A percentile compares a stretch with the other conserved stretches of the same genome.
Evolutionary conservation across 2,797 vertebrate genomes (phyloP).

Genomic region (Myripristis jacobus): DNA sequence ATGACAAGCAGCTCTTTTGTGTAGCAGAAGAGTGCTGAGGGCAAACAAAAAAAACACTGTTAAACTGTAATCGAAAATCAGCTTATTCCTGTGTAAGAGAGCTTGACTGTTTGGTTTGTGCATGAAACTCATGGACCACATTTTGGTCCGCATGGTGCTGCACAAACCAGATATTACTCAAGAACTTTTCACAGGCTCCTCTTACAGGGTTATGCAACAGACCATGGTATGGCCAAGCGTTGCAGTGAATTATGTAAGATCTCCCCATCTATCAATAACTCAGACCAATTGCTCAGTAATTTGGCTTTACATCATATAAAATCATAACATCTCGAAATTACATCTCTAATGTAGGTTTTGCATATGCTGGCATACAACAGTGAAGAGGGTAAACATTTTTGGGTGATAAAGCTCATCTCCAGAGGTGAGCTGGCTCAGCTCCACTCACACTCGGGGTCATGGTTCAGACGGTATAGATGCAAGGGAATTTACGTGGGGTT

Average conservation of each 20-base stretch:
- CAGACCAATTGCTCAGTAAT: too few species aligned
- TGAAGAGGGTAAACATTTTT: conserved; percentile 44
- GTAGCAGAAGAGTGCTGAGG: conserved; percentile 4
- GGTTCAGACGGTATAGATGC: conserved; percentile 42
- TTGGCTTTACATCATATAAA: conserved; percentile 36
- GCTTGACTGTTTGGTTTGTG: conserved; percentile 29
- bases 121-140: conserved; percentile 12
- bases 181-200: not conserved
- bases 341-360: too few species aligned
- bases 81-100: conserved; percentile 41
- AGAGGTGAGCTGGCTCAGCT: conserved; percentile 7
- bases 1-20: conserved; percentile 5
- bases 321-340: conserved; percentile 50
- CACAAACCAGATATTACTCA: not conserved
- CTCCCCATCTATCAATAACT: conserved; percentile 45
- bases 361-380: conserved; percentile 25
- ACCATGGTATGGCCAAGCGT: not conserved
- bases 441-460: conserved; percentile 43
- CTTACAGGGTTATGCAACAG: not conserved
- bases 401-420: conserved; percentile 50
- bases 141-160: conserved; percentile 6
- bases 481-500: conserved; percentile 41
- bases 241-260: conserved; percentile 27
- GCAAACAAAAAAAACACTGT: conserved; percentile 7
- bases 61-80: conserved; percentile 47